Evolutionary conservation across 2,888 invertebrate genomes (phyloP), one percentile per base, ranked within the genome.

Genomic region (Andrena trimmerana): DNA sequence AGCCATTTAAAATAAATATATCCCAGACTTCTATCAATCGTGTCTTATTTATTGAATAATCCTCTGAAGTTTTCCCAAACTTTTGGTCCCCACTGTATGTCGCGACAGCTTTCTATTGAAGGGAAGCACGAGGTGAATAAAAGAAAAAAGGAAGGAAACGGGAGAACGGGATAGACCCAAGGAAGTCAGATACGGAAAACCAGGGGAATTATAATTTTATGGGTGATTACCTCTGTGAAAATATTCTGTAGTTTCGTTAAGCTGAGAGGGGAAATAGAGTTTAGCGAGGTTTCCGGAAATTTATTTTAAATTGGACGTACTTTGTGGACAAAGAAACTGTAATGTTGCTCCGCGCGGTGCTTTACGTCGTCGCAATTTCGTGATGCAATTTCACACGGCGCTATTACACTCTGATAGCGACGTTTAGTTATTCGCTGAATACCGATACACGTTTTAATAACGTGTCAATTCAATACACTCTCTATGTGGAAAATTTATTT

Each of bases 271-370:
- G 33, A 50, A 72, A 69, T 65, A 75, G 81, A 71, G 42, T 50
- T 74, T 8, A 54, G 29, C 81, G 52, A 36, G 73, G 42, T 74
- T 72, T 65, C 81, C 62, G 72, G 72, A 72, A 81, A 81, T 81
- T 81, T 81, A 72, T 81, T 81, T 81, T 81, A 79, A 79, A 81
- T 81, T 81, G 67, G 50, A 72, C 63, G 72, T 81, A 72, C 63
- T 79, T 79, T 65, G 63, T 29, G 67, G 27, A 59, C 62, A 68
- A 72, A 81, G 72, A 72, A 72, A 79, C 60, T 72, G 80, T 79
- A 63, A 79, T 57, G 57, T 13, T 7, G 4, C 20, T 24, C 20
- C 13, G 36, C 36, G 3, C 48, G 60, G 16, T 71, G 59, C 50
- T 78, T 80, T 71, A 78, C 54, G 33, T 62, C 42, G 60, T 33